Percentiles rank a stretch among this genome's conserved stretches.
phyloP scores from a whole-genome alignment of 2,888 invertebrate genomes.

The Tanypteryx hageni region DNA sequence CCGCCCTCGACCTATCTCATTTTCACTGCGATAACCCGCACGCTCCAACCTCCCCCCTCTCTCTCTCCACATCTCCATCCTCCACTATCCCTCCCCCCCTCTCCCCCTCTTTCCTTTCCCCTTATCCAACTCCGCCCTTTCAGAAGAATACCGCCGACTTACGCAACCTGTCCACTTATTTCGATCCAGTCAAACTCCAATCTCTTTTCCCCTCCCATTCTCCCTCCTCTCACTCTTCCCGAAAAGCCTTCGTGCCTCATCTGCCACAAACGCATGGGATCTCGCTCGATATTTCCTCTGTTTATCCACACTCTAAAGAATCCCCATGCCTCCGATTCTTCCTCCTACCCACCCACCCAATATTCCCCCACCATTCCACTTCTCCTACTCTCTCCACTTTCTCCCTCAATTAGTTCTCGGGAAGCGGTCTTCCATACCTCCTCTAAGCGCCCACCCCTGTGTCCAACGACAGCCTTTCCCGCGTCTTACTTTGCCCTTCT shows the following conservation, averaged over 20 bases:
- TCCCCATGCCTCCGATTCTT: not conserved
- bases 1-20: not conserved
- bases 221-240: not conserved
- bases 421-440: too few relatives aligned
- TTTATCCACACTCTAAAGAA: not conserved
- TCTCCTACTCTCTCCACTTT: too few relatives aligned
- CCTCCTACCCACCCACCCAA: not conserved
- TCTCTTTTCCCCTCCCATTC: not conserved
- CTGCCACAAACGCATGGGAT: not conserved
- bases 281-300: constrained; percentile 1
- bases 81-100: not conserved
- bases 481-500: too few relatives aligned
- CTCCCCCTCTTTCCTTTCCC: not conserved
- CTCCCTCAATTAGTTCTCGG: too few relatives aligned
- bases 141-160: not conserved
- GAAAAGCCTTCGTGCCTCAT: not conserved
- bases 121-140: too few relatives aligned
- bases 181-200: too few relatives aligned
- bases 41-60: not conserved
- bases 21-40: not conserved
- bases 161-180: not conserved
- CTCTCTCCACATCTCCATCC: not conserved
- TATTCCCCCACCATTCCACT: too few relatives aligned
- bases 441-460: too few relatives aligned
- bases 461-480: too few relatives aligned